A percentile compares a stretch with the other conserved stretches of the same genome.
Conservation (phyloP, 2,888 invertebrate genomes). For the Uloborus plumipes region DNA sequence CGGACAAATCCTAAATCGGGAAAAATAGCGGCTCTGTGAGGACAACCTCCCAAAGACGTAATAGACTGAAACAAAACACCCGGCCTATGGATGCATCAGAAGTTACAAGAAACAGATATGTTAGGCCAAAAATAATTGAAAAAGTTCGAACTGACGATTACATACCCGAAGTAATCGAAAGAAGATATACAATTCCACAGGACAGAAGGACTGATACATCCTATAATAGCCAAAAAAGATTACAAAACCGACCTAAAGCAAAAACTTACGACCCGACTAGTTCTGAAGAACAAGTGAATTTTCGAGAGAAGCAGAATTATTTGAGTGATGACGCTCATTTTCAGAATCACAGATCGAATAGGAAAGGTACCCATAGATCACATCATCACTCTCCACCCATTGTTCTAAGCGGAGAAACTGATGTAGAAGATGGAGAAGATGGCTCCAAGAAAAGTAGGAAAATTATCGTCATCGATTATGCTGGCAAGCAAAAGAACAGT, state of each 20-base stretch:
- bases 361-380: not conserved
- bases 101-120: too few relatives aligned
- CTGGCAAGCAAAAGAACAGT: constrained; percentile 31
- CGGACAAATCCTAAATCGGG: too few relatives aligned
- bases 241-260: not conserved
- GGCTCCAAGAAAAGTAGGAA: constrained; percentile 54
- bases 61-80: too few relatives aligned
- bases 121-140: too few relatives aligned
- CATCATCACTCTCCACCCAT: constrained; percentile 22
- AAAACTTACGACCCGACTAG: not conserved
- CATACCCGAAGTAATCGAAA: too few relatives aligned
- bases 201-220: not conserved
- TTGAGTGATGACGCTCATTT: not conserved
- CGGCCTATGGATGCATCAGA: too few relatives aligned
- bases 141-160: too few relatives aligned
- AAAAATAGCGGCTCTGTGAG: too few relatives aligned
- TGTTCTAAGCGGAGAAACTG: constrained; percentile 46
- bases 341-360: not conserved
- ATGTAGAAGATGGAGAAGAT: constrained; percentile 41
- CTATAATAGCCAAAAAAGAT: too few relatives aligned
- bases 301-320: too few relatives aligned
- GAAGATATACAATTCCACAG: not conserved
- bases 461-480: constrained; percentile 57
- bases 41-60: too few relatives aligned
- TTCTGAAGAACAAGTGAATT: constrained; percentile 19